Evolutionary conservation across 2,113 vertebrate species (phyloP).

Genomic region (Apus apus): DNA sequence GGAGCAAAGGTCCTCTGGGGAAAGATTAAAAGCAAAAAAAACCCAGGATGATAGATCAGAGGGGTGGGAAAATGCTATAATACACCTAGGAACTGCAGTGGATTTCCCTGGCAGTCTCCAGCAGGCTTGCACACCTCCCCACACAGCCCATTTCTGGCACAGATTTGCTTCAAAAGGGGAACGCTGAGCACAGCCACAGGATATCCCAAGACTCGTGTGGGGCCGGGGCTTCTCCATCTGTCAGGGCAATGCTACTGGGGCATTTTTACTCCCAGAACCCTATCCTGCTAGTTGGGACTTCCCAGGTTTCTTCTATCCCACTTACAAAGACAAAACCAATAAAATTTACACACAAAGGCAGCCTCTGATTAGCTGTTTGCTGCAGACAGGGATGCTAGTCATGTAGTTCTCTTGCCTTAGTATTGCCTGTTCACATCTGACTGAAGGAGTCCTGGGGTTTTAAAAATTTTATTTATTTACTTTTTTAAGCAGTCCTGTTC

Average conservation of each 20-base stretch:
- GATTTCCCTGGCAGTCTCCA: background rate
- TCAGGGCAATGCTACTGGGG: background rate
- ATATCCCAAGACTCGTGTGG: background rate
- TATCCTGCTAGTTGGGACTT: background rate
- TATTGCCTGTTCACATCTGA: background rate
- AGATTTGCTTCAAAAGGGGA: background rate
- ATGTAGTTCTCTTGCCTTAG: background rate
- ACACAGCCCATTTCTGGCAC: background rate
- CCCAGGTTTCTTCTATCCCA: background rate
- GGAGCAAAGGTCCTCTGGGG: background rate
- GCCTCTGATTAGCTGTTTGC: background rate
- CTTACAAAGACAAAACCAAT: background rate
- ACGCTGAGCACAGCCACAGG: rapidly evolving
- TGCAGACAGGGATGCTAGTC: background rate
- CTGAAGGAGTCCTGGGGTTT: background rate
- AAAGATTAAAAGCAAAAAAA: background rate
- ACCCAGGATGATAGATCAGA: background rate
- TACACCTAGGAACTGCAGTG: background rate
- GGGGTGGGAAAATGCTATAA: too few relatives aligned
- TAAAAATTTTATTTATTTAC: background rate
- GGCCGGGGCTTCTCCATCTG: background rate
- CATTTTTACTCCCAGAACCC: background rate
- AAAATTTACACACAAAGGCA: background rate
- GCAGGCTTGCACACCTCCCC: background rate
- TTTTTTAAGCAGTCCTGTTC: background rate